Evolutionary conservation across 2,888 invertebrate genomes (phyloP).

Genomic region (Zhuqinia jingwanae): DNA sequence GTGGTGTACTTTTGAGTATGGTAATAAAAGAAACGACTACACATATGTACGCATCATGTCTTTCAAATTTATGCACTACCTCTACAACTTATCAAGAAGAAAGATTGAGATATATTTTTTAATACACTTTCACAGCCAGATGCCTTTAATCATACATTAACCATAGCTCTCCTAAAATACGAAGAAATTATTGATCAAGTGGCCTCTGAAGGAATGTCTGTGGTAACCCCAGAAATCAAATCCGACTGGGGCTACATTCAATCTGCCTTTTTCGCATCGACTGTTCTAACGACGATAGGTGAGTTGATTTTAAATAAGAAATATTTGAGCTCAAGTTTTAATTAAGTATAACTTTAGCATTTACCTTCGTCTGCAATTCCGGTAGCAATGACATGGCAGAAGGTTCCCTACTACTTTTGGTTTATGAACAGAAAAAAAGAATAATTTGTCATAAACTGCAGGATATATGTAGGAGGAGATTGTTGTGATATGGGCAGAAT

Average conservation of each 20-base stretch:
- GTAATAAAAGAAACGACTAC: no score
- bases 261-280: constrained; percentile 94
- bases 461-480: no score
- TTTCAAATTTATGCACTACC: background rate
- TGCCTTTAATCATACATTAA: constrained; percentile 78
- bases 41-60: no score
- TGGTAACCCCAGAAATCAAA: constrained; percentile 80
- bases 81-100: background rate
- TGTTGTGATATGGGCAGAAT: no score
- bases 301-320: constrained; percentile 79
- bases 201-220: constrained; percentile 85
- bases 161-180: constrained; percentile 80
- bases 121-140: constrained; percentile 65
- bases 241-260: constrained; percentile 88
- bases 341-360: no score
- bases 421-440: no score
- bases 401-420: no score
- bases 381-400: no score
- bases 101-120: background rate
- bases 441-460: no score
- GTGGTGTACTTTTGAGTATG: no score
- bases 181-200: constrained; percentile 86
- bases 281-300: constrained; percentile 95
- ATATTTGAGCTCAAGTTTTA: constrained; percentile 1
- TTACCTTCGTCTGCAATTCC: constrained; percentile 14